A percentile compares a stretch with the other conserved stretches of the same genome.
phyloP scores from a whole-genome alignment of 2,113 vertebrate species.

The Urocitellus parryii region DNA sequence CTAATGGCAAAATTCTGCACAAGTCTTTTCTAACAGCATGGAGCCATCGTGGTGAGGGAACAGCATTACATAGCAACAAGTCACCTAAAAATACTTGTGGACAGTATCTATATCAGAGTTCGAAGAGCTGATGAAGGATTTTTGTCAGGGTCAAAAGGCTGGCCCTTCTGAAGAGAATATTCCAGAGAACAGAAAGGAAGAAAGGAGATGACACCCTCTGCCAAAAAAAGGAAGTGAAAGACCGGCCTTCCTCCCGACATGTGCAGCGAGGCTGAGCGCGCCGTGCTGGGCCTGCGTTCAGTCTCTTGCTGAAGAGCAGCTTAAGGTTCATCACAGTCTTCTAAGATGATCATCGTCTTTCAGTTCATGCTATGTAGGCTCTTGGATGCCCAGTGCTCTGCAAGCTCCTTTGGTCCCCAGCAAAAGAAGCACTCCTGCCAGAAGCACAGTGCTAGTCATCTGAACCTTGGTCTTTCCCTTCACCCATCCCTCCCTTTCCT shows the following conservation, averaged over 20 bases:
- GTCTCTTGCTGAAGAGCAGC: neutral
- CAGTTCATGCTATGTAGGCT: neutral
- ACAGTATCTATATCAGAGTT: conserved; percentile 28
- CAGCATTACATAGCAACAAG: conserved; percentile 5
- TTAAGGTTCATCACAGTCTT: neutral
- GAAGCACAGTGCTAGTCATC: conserved; percentile 19
- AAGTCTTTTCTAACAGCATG: neutral
- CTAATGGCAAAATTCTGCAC: conserved; percentile 12
- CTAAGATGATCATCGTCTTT: neutral
- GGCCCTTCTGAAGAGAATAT: conserved; percentile 39
- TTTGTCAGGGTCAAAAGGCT: conserved; percentile 35
- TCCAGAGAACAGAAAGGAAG: conserved; percentile 26
- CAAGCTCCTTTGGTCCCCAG: neutral
- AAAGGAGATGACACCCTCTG: neutral
- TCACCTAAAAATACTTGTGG: conserved; percentile 29
- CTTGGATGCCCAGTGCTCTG: neutral
- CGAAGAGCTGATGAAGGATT: conserved; percentile 50
- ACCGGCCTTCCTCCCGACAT: neutral
- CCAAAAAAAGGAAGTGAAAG: conserved; percentile 14
- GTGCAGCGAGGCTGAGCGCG: neutral
- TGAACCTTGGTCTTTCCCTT: conserved; percentile 28
- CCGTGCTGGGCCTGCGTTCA: neutral
- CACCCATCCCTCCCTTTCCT: neutral
- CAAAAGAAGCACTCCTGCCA: conserved; percentile 9
- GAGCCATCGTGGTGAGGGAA: neutral